Evolutionary conservation across 2,113 vertebrate genomes (phyloP).

Genomic region (Aramus guarauna): DNA sequence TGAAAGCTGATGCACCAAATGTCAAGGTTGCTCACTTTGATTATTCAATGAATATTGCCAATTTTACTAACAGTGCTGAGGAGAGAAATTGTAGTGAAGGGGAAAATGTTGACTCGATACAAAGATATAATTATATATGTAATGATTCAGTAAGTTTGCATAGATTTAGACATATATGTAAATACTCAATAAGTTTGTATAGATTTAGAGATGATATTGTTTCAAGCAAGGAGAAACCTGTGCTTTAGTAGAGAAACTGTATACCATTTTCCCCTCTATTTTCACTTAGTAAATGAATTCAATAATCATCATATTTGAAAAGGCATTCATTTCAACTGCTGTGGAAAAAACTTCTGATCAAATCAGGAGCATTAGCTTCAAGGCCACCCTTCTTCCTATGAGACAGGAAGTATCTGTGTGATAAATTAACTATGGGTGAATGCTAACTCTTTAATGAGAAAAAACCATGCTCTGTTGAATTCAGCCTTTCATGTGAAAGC

Average conservation of each 20-base stretch:
- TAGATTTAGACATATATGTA: not conserved
- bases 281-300: not conserved
- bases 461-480: constrained; percentile 30
- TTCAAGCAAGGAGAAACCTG: not conserved
- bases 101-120: not conserved
- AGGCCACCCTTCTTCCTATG: constrained; percentile 6
- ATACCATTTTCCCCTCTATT: accelerated
- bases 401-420: constrained; percentile 14
- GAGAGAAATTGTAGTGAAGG: not conserved
- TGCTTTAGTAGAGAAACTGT: not conserved
- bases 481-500: constrained; percentile 31
- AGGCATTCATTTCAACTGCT: not conserved
- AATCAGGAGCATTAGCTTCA: not conserved
- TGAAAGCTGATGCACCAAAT: constrained; percentile 7
- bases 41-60: not conserved
- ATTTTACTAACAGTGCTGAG: not conserved
- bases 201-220: not conserved
- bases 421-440: constrained; percentile 27
- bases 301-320: not conserved
- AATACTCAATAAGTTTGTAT: accelerated
- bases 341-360: not conserved
- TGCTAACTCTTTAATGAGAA: constrained; percentile 34
- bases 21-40: not conserved
- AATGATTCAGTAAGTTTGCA: accelerated
- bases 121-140: not conserved